phyloP scores from a whole-genome alignment of 2,797 vertebrate species.

The Phrynocephalus forsythii region DNA sequence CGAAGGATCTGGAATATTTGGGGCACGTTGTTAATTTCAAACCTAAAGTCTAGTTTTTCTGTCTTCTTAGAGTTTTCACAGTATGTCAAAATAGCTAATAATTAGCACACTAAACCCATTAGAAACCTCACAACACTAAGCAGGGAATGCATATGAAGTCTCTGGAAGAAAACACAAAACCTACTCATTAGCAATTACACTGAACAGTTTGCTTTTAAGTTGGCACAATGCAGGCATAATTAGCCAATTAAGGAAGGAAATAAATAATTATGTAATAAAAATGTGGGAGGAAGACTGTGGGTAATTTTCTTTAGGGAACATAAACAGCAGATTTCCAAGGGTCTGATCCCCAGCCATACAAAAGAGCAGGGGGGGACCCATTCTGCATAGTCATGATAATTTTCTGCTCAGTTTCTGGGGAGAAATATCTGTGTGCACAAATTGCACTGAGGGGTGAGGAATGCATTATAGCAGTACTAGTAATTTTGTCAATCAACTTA shows the following conservation, averaged over 20 bases:
- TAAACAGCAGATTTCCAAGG: slow-evolving; percentile 34
- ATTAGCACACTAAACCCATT: slow-evolving; percentile 14
- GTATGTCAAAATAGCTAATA: slow-evolving; percentile 42
- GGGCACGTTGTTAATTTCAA: slow-evolving; percentile 26
- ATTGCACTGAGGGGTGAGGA: neutral
- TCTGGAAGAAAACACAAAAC: slow-evolving; percentile 18
- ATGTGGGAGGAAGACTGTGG: slow-evolving; percentile 23
- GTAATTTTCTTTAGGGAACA: neutral
- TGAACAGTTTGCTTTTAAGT: slow-evolving; percentile 43
- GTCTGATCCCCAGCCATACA: neutral
- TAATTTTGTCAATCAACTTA: neutral
- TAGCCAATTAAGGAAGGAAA: slow-evolving; percentile 43
- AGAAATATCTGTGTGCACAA: neutral
- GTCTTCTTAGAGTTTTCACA: slow-evolving; percentile 26
- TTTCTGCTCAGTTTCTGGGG: neutral
- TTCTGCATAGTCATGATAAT: neutral
- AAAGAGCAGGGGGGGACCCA: neutral
- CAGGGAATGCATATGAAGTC: slow-evolving; percentile 30
- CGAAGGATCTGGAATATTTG: neutral
- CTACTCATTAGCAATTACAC: slow-evolving; percentile 48
- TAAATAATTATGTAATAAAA: slow-evolving; percentile 31
- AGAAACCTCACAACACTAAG: slow-evolving; percentile 15
- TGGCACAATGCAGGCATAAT: slow-evolving; percentile 27
- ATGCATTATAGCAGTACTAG: neutral
- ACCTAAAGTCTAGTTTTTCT: slow-evolving; percentile 3